These are phyloP conservation scores for Argyresthia goedartella DNA, from an alignment of 2,888 invertebrate species.

Conservation along the genomic window DNA sequence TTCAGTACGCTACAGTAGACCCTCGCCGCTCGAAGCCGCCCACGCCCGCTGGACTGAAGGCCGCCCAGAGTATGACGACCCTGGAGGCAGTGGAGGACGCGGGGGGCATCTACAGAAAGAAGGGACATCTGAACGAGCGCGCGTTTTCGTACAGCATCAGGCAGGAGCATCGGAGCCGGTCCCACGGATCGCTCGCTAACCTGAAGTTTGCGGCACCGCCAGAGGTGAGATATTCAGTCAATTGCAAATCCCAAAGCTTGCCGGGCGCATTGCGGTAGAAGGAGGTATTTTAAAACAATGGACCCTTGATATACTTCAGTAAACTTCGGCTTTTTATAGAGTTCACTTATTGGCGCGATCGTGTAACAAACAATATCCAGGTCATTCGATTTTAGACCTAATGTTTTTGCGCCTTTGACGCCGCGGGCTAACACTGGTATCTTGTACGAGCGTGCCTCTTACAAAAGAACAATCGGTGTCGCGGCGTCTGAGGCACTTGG, in stretches of 20 bases:
- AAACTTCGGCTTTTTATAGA: no score
- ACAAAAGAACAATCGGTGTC: constrained; percentile 1
- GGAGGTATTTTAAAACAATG: no score
- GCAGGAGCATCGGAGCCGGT: constrained; percentile 92
- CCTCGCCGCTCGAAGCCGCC: constrained; percentile 75
- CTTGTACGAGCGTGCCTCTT: not conserved
- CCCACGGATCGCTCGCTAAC: constrained; percentile 92
- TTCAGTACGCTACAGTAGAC: constrained; percentile 75
- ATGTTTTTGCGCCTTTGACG: no score
- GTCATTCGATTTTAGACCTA: no score
- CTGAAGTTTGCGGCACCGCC: constrained; percentile 87
- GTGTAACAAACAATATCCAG: no score
- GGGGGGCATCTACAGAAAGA: constrained; percentile 86
- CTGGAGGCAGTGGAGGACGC: constrained; percentile 74
- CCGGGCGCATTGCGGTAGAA: no score
- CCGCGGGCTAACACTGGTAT: no score
- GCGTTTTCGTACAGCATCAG: constrained; percentile 95
- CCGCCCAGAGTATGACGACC: constrained; percentile 77
- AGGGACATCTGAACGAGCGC: constrained; percentile 92
- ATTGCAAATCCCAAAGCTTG: no score
- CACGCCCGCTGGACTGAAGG: constrained; percentile 72
- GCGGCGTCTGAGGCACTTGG: no score
- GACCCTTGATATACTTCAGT: no score
- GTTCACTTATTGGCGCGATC: no score
- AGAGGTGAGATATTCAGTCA: constrained; percentile 57